phyloP scores from a whole-genome alignment of 64 coral and sea anemone genomes.

The Acropora tenuis region DNA sequence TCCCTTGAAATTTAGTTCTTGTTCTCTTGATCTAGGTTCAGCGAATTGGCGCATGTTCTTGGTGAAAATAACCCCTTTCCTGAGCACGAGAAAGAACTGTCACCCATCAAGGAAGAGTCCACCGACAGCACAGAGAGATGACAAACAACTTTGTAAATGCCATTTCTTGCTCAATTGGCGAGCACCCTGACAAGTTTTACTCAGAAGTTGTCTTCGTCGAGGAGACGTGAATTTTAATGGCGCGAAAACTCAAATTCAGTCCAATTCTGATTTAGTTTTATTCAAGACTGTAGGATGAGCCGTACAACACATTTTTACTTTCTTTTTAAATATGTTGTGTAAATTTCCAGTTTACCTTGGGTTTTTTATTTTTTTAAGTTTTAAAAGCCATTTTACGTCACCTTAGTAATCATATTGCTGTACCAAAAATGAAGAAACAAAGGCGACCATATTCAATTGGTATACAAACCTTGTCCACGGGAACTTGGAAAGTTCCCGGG shows the following conservation, averaged over 20 bases:
- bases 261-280: background rate
- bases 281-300: background rate
- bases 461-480: too few species aligned
- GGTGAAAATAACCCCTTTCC: slow-evolving; percentile 29
- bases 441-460: too few species aligned
- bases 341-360: background rate
- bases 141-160: background rate
- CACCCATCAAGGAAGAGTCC: slow-evolving; percentile 32
- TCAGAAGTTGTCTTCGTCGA: background rate
- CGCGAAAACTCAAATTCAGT: background rate
- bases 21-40: slow-evolving; percentile 6
- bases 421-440: too few species aligned
- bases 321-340: background rate
- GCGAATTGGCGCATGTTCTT: slow-evolving; percentile 47
- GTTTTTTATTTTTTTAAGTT: background rate
- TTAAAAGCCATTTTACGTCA: too few species aligned
- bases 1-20: background rate
- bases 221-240: background rate
- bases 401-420: too few species aligned
- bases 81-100: background rate
- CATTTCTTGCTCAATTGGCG: background rate
- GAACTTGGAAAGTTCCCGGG: too few species aligned
- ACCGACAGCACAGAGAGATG: background rate
- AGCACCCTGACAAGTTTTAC: background rate
- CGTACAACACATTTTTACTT: background rate